Conservation (phyloP, 1,140 invertebrate species). For the Homalodisca vitripennis region DNA sequence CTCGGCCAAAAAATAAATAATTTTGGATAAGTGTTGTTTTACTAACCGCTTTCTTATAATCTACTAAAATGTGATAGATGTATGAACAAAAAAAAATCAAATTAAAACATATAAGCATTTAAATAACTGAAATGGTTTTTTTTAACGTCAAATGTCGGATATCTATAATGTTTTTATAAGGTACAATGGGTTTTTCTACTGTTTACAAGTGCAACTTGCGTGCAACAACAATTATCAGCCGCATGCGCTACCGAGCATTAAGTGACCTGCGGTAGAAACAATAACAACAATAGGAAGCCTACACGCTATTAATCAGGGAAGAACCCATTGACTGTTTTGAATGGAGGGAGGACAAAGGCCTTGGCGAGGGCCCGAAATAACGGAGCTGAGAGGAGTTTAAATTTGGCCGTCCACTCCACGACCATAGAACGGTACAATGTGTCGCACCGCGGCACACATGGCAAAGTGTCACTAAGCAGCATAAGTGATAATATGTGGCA, state of each 20-base stretch:
- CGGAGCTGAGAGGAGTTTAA: not conserved
- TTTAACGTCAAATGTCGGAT: too few species aligned
- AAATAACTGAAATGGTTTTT: too few species aligned
- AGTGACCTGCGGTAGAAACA: not conserved
- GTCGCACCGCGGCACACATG: not conserved
- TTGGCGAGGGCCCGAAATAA: conserved; percentile 7
- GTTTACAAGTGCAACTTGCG: not conserved
- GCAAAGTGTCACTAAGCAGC: not conserved
- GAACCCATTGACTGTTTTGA: not conserved
- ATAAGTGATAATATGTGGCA: not conserved
- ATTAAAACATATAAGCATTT: too few species aligned
- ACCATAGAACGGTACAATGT: not conserved
- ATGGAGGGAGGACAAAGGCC: conserved; percentile 1
- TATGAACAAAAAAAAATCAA: too few species aligned
- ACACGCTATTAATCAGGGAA: not conserved
- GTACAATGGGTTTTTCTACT: not conserved
- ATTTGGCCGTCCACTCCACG: conserved; percentile 9
- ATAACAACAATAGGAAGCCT: not conserved
- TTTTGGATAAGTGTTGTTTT: too few species aligned
- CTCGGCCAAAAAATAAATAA: too few species aligned
- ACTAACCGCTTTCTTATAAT: too few species aligned
- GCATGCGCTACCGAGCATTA: not conserved
- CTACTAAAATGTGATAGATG: too few species aligned
- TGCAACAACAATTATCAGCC: not conserved
- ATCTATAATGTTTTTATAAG: not conserved